Percentiles rank a stretch among this genome's conserved stretches.
Conservation (phyloP, 2,888 invertebrate species). For the Mesorhabditis spiculigera region DNA sequence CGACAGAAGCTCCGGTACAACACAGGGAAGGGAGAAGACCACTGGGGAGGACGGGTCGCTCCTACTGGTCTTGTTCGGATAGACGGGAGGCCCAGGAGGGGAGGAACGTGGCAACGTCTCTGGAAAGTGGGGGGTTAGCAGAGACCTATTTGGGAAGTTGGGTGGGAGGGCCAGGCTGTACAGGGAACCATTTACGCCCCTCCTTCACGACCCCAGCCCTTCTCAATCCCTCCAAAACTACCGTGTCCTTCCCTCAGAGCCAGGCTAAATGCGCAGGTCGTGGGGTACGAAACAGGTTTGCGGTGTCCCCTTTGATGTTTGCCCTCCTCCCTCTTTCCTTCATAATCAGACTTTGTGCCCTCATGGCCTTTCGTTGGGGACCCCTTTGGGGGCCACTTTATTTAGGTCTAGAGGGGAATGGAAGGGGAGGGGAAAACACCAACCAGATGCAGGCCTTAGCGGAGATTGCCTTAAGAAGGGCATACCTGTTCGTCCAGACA, state of each 20-base stretch:
- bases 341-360: background rate
- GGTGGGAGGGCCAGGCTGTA: too few species aligned
- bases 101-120: background rate
- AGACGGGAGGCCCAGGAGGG: constrained; percentile 8
- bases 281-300: background rate
- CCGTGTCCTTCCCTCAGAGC: too few species aligned
- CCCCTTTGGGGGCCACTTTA: background rate
- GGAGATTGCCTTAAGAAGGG: background rate
- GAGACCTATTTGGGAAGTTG: too few species aligned
- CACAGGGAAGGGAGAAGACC: constrained; percentile 46
- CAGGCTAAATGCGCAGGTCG: too few species aligned
- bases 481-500: background rate
- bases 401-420: background rate
- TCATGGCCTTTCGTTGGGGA: background rate
- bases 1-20: constrained; percentile 46
- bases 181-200: too few species aligned
- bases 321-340: constrained; percentile 6
- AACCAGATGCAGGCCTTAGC: background rate
- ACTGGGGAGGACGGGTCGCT: constrained; percentile 12
- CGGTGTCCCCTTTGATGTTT: constrained; percentile 3
- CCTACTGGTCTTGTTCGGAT: background rate
- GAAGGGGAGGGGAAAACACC: background rate
- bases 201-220: too few species aligned
- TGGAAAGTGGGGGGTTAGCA: background rate
- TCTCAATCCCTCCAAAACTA: too few species aligned